These are phyloP conservation scores for Lithophane semibrunnea DNA, from an alignment of 2,888 invertebrate species.

Conservation along the genomic window DNA sequence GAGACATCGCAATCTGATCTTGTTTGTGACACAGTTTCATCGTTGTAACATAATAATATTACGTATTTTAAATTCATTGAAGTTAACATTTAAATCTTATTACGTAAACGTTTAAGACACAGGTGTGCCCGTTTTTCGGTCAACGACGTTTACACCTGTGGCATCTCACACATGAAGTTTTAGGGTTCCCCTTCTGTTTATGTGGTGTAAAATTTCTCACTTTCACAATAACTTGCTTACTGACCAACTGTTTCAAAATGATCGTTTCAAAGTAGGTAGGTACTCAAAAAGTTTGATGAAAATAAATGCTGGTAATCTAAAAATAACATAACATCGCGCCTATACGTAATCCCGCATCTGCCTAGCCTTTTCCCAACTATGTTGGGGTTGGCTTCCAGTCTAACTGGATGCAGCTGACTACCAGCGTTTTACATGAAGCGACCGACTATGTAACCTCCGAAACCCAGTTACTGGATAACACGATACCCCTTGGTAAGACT, in stretches of 20 bases:
- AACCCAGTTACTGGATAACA: too few relatives aligned
- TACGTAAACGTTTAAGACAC: constrained; percentile 45
- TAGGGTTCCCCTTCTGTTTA: constrained; percentile 32
- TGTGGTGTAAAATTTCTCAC: constrained; percentile 6
- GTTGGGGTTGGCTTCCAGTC: too few relatives aligned
- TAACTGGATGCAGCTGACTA: too few relatives aligned
- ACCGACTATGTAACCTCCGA: too few relatives aligned
- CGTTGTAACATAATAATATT: constrained; percentile 27
- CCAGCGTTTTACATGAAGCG: too few relatives aligned
- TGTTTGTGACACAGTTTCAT: constrained; percentile 36
- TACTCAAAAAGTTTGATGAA: background rate
- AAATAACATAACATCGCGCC: too few relatives aligned
- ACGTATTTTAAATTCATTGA: constrained; percentile 45
- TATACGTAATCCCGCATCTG: too few relatives aligned
- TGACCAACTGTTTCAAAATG: background rate
- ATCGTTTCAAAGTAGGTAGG: background rate
- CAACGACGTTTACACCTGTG: constrained; percentile 56
- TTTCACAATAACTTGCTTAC: constrained; percentile 8
- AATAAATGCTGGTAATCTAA: too few relatives aligned
- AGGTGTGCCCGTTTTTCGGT: constrained; percentile 55
- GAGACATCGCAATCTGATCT: constrained; percentile 2
- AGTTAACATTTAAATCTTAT: constrained; percentile 56
- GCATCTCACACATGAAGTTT: constrained; percentile 34
- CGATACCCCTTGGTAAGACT: too few relatives aligned
- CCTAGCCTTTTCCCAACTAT: too few relatives aligned